phyloP scores from a whole-genome alignment of 2,888 invertebrate species.

The Nycteola revayana region DNA sequence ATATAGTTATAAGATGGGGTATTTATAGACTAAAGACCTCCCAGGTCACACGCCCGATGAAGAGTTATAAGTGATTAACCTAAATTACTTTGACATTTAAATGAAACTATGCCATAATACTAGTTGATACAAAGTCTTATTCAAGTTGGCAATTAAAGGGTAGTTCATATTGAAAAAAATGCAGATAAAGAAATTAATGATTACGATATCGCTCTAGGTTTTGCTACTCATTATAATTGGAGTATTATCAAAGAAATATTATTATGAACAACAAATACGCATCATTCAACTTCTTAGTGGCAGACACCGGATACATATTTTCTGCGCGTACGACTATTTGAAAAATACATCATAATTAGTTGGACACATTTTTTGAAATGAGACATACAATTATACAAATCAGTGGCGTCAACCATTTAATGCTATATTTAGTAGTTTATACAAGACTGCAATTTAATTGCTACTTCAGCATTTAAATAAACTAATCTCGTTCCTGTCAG shows the following conservation, averaged over 20 bases:
- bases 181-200: too few species aligned
- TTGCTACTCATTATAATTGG: too few species aligned
- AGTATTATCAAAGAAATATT: neutral
- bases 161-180: too few species aligned
- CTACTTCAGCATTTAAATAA: too few species aligned
- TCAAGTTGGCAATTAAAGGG: too few species aligned
- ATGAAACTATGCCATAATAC: slow-evolving; percentile 15
- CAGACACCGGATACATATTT: slow-evolving; percentile 10
- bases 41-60: slow-evolving; percentile 38
- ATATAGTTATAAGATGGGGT: slow-evolving; percentile 37
- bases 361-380: neutral
- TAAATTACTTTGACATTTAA: slow-evolving; percentile 32
- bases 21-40: slow-evolving; percentile 45
- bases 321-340: slow-evolving; percentile 7
- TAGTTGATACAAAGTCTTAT: too few species aligned
- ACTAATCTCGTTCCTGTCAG: too few species aligned
- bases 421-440: too few species aligned
- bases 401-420: too few species aligned
- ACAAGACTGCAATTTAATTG: too few species aligned
- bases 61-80: slow-evolving; percentile 49
- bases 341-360: slow-evolving; percentile 2
- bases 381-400: too few species aligned
- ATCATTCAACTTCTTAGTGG: neutral
- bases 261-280: neutral
- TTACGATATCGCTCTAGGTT: too few species aligned